Percentiles rank a stretch among this genome's conserved stretches.
Conservation (phyloP, 2,797 vertebrate species). For the Knipowitschia caucasica region DNA sequence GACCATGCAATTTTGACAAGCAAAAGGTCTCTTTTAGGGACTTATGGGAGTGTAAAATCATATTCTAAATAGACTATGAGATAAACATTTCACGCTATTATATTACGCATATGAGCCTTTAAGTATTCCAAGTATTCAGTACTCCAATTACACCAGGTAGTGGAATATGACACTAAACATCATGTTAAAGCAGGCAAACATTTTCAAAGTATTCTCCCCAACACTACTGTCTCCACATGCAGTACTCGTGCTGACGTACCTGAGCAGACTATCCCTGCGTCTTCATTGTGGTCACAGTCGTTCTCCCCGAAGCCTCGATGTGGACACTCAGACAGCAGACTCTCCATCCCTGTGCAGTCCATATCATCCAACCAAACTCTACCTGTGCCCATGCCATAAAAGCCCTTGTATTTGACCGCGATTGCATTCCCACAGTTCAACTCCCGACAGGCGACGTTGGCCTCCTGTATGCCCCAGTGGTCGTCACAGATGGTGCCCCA, state of each 20-base stretch:
- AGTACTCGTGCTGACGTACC: constrained; percentile 25
- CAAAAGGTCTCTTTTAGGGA: too few relatives aligned
- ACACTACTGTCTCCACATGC: too few relatives aligned
- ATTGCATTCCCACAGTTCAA: constrained; percentile 62
- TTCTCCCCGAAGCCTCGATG: constrained; percentile 52
- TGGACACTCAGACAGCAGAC: constrained; percentile 47
- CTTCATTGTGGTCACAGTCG: constrained; percentile 64
- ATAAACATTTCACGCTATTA: too few relatives aligned
- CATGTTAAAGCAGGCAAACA: too few relatives aligned
- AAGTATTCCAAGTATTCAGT: too few relatives aligned
- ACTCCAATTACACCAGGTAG: too few relatives aligned
- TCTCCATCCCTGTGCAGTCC: constrained; percentile 59
- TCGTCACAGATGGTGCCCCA: constrained; percentile 72
- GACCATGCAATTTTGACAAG: too few relatives aligned
- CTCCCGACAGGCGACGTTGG: constrained; percentile 54
- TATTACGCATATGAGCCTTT: too few relatives aligned
- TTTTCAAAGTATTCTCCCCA: too few relatives aligned
- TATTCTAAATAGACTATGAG: too few relatives aligned
- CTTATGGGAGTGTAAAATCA: too few relatives aligned
- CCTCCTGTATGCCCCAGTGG: constrained; percentile 63
- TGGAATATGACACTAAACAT: too few relatives aligned
- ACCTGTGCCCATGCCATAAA: constrained; percentile 45
- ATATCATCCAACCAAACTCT: constrained; percentile 59
- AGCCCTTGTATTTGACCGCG: constrained; percentile 40
- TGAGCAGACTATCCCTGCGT: constrained; percentile 65